Evolutionary conservation across 2,888 invertebrate genomes (phyloP).

Genomic region (Falcaria lacertinaria): DNA sequence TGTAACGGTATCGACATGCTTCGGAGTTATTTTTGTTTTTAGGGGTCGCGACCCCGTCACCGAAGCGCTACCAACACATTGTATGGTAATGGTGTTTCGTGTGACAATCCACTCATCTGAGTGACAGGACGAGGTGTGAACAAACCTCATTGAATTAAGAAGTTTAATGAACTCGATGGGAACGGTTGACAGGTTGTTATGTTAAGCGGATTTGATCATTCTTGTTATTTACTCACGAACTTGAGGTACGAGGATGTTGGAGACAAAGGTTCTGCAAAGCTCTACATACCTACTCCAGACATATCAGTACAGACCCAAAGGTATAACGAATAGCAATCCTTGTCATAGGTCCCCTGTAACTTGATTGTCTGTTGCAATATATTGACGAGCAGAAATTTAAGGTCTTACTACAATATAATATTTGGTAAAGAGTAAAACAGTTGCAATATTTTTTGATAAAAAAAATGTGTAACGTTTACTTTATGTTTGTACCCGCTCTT

Average conservation of each 20-base stretch:
- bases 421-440: no score
- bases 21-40: slow-evolving; percentile 17
- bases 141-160: slow-evolving; percentile 33
- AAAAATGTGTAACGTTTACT: no score
- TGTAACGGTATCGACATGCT: slow-evolving; percentile 2
- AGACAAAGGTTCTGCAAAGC: background rate
- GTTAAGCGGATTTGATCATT: slow-evolving; percentile 20
- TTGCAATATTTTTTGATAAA: no score
- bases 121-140: slow-evolving; percentile 24
- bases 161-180: slow-evolving; percentile 40
- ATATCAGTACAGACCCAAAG: no score
- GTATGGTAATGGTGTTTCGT: slow-evolving; percentile 67
- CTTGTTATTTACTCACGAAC: background rate
- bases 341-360: no score
- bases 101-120: slow-evolving; percentile 31
- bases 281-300: no score
- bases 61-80: slow-evolving; percentile 65
- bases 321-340: no score
- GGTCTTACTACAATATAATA: no score
- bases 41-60: slow-evolving; percentile 45
- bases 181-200: slow-evolving; percentile 25
- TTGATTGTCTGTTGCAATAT: no score
- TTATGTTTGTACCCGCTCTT: no score
- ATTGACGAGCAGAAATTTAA: no score
- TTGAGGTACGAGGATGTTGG: background rate